phyloP scores from a whole-genome alignment of 2,113 vertebrate species.

The Megaceryle torquata region DNA sequence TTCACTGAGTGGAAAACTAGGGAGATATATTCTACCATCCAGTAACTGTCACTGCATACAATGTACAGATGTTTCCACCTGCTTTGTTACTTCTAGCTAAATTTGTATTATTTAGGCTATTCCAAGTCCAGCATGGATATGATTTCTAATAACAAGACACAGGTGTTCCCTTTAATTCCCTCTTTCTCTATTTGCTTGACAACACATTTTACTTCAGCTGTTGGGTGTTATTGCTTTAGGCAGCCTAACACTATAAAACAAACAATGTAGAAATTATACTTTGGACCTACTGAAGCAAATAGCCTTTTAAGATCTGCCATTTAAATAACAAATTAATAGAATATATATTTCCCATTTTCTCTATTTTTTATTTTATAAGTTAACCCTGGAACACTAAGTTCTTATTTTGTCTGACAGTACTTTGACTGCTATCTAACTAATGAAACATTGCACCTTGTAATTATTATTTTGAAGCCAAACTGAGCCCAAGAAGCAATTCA shows the following conservation, averaged over 20 bases:
- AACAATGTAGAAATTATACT: constrained; percentile 25
- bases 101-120: constrained; percentile 59
- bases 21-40: neutral
- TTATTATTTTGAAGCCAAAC: neutral
- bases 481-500: neutral
- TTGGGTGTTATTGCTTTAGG: constrained; percentile 52
- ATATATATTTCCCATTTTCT: neutral
- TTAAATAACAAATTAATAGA: constrained; percentile 41
- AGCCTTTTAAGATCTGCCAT: neutral
- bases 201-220: constrained; percentile 49
- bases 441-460: neutral
- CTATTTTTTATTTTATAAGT: neutral
- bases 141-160: constrained; percentile 62
- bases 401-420: neutral
- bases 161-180: constrained; percentile 62
- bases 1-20: neutral
- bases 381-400: neutral
- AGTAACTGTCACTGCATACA: neutral
- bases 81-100: constrained; percentile 38
- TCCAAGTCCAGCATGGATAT: constrained; percentile 43
- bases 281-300: neutral
- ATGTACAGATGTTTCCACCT: constrained; percentile 54
- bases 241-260: neutral
- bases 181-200: constrained; percentile 31
- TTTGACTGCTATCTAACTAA: neutral